phyloP scores from a whole-genome alignment of 2,797 vertebrate species.

The Zenarchopterus dispar region DNA sequence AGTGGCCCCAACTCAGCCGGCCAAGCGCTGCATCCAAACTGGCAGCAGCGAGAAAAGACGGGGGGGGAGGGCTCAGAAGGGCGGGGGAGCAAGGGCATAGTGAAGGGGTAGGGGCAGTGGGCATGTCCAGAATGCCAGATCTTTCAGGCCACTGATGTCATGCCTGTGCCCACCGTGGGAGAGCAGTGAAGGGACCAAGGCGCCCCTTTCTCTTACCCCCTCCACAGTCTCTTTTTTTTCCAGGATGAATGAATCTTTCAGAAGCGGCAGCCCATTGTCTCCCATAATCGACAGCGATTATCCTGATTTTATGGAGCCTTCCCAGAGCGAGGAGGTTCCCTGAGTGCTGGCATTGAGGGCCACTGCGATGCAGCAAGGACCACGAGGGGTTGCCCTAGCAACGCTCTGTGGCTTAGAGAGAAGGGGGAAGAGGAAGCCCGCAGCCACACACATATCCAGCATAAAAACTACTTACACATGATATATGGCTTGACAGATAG shows the following conservation, averaged over 20 bases:
- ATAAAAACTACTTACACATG: slow-evolving; percentile 46
- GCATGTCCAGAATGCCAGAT: slow-evolving; percentile 80
- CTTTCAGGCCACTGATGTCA: slow-evolving; percentile 86
- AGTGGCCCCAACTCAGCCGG: slow-evolving; percentile 77
- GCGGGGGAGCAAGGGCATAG: slow-evolving; percentile 59
- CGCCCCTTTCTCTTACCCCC: slow-evolving; percentile 61
- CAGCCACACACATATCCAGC: slow-evolving; percentile 55
- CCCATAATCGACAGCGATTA: slow-evolving; percentile 86
- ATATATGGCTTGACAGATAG: slow-evolving; percentile 26
- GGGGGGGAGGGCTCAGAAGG: slow-evolving; percentile 42
- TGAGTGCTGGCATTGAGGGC: slow-evolving; percentile 78
- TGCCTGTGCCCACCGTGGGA: slow-evolving; percentile 87
- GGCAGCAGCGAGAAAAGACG: slow-evolving; percentile 71
- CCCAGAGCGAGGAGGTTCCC: slow-evolving; percentile 79
- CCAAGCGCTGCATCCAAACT: slow-evolving; percentile 80
- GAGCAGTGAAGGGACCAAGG: slow-evolving; percentile 78
- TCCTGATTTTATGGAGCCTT: slow-evolving; percentile 85
- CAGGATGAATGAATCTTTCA: slow-evolving; percentile 87
- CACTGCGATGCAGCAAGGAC: slow-evolving; percentile 71
- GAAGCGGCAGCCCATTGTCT: slow-evolving; percentile 81
- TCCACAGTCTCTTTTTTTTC: slow-evolving; percentile 77
- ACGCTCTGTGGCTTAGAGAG: slow-evolving; percentile 72
- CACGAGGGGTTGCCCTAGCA: slow-evolving; percentile 83
- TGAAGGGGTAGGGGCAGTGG: slow-evolving; percentile 49
- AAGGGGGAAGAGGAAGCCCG: slow-evolving; percentile 68